Percentiles rank a stretch among this genome's conserved stretches.
Conservation (phyloP, 2,888 invertebrate species). For the Drosophila mimetica region DNA sequence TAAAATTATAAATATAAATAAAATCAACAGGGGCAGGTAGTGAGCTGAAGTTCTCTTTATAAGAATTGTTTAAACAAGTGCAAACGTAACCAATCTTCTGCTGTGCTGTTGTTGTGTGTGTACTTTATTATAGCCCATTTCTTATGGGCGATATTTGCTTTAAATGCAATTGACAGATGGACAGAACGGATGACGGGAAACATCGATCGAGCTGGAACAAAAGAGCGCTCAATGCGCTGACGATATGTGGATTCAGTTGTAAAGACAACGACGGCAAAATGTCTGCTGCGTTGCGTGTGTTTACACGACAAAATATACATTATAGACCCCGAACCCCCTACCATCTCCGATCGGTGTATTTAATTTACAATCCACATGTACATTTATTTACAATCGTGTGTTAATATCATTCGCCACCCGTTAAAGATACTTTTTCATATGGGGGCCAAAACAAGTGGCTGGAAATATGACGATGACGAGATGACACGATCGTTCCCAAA, state of each 20-base stretch:
- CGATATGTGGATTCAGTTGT: constrained; percentile 71
- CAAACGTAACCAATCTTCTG: constrained; percentile 70
- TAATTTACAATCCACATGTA: constrained; percentile 69
- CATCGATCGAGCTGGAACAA: constrained; percentile 62
- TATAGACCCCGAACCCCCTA: neutral
- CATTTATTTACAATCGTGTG: constrained; percentile 12
- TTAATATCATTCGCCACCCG: constrained; percentile 10
- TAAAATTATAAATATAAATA: constrained; percentile 20
- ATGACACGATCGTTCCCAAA: constrained; percentile 29
- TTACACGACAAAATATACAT: constrained; percentile 42
- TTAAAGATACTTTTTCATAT: constrained; percentile 45
- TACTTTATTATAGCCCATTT: constrained; percentile 49
- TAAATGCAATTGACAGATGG: constrained; percentile 69
- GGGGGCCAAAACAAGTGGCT: constrained; percentile 44
- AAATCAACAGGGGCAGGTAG: constrained; percentile 24
- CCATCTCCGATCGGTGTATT: constrained; percentile 47
- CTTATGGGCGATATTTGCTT: constrained; percentile 52
- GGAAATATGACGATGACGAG: constrained; percentile 26
- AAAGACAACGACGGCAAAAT: constrained; percentile 54
- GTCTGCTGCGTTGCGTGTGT: constrained; percentile 61
- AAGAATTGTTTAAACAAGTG: constrained; percentile 69
- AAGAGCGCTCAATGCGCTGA: constrained; percentile 59
- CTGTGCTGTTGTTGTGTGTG: constrained; percentile 35
- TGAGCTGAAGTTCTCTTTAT: constrained; percentile 28
- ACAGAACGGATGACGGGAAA: constrained; percentile 50